These are phyloP conservation scores for Eurytoma californica DNA, from an alignment of 2,888 invertebrate genomes.

Conservation along the genomic window DNA sequence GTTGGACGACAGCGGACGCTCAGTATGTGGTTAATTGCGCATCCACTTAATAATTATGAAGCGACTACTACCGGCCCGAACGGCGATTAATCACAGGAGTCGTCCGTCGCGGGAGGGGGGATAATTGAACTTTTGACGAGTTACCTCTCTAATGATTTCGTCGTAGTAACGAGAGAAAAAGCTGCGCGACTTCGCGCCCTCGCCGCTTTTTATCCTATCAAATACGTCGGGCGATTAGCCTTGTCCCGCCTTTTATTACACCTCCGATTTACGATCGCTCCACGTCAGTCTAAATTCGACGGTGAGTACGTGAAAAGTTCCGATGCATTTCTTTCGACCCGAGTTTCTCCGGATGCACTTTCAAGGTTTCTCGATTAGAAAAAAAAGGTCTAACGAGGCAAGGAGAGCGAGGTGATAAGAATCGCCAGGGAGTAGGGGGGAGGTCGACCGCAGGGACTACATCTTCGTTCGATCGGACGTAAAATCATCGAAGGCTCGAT, in stretches of 20 bases:
- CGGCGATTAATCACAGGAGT: slow-evolving; percentile 32
- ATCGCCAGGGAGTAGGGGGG: not conserved
- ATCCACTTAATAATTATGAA: slow-evolving; percentile 41
- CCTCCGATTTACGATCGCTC: no score
- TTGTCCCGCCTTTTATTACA: no score
- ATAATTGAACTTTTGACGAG: slow-evolving; percentile 46
- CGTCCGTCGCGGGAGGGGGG: slow-evolving; percentile 8
- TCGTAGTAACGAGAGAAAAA: slow-evolving; percentile 3
- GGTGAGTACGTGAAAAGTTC: no score
- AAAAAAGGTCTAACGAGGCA: slow-evolving; percentile 8
- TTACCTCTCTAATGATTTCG: slow-evolving; percentile 39
- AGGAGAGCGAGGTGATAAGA: slow-evolving; percentile 18
- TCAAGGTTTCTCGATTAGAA: slow-evolving; percentile 9
- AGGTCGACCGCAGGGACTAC: slow-evolving; percentile 11
- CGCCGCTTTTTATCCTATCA: not conserved
- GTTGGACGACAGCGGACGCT: slow-evolving; percentile 14
- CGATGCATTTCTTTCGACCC: no score
- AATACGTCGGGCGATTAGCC: not conserved
- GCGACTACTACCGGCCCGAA: slow-evolving; percentile 19
- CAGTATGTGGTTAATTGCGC: slow-evolving; percentile 19
- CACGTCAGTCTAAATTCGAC: no score
- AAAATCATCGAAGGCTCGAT: slow-evolving; percentile 37
- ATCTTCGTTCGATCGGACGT: slow-evolving; percentile 45
- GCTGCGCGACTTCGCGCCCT: not conserved
- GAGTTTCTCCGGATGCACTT: not conserved